These are phyloP conservation scores for Parazoanthus darwini DNA, from an alignment of 92 coral and sea anemone species.

Conservation along the genomic window DNA sequence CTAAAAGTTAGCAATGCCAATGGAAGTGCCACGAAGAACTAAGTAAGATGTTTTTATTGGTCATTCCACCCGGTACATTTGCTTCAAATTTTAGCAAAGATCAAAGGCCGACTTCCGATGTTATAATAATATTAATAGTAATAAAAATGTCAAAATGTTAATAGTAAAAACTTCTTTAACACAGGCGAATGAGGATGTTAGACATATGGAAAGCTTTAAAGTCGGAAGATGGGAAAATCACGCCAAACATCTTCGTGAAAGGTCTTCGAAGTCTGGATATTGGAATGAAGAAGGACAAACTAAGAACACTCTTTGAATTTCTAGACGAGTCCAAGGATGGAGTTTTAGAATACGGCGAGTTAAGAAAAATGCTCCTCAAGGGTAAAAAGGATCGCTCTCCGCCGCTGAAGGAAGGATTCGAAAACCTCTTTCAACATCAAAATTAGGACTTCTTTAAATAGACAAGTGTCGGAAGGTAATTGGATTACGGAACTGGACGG, in stretches of 20 bases:
- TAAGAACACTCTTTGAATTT: conserved; percentile 42
- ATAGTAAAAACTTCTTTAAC: not conserved
- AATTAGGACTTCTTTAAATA: no score
- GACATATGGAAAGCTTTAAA: conserved; percentile 61
- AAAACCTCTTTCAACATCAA: not conserved
- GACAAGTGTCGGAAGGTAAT: no score
- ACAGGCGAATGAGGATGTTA: conserved; percentile 57
- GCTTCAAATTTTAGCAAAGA: no score
- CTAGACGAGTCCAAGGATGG: conserved; percentile 63
- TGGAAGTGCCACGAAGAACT: no score
- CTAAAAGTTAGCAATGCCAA: no score
- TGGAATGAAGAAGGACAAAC: conserved; percentile 52
- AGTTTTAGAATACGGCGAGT: conserved; percentile 58
- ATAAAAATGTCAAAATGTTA: no score
- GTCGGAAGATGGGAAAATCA: conserved; percentile 42
- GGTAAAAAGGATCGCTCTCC: not conserved
- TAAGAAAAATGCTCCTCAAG: conserved; percentile 44
- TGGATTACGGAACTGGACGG: no score
- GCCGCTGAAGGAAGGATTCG: no score
- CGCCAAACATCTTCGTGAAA: conserved; percentile 48
- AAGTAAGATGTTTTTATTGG: no score
- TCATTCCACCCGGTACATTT: no score
- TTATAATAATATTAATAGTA: no score
- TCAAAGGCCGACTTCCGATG: no score
- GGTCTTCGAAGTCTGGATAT: conserved; percentile 54